Evolutionary conservation across 2,888 invertebrate genomes (phyloP), one percentile per base, ranked within the genome.

Genomic region (Cremastinae sp.): DNA sequence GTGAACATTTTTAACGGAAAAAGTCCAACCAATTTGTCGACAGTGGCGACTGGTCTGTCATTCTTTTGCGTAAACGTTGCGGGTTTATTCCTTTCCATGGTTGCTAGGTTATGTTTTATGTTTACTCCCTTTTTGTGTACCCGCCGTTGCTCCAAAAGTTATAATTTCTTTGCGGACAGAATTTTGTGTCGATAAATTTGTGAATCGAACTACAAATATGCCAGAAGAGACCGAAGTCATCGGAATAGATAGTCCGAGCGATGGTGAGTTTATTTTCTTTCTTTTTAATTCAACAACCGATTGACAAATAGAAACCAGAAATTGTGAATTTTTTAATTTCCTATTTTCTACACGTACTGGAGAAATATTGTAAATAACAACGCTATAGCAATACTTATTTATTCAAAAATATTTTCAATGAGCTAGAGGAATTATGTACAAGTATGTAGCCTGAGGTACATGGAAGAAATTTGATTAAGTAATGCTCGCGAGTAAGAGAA

Each of bases 231-330:
- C 41, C 61, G 68, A 73, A 59, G 73, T 73, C 18, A 75, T 75
- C 59, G 73, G 71, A 8, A 75, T 72, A 12, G 71, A 79, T 39
- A 74, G 74, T 49, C 49, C 78, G 3, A 68, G 68, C 9, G 78
- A 79, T 14, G 79, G 79, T 79, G 55, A 79, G 79, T 18, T 35
- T 59, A 20, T 9, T 35, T 53, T 20, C 35, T n/a, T 8, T 35
- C 7, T 55, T 55, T 3, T 18, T 47, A 14, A 1, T 18, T 47
- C 18, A 9, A 18, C 8, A 18, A 1, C 9, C 18, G 10, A 51
- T 10, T 7, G 12, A 5, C 0, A 22, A 12, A n/a, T 7, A 2
- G 1, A 2, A n/a, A 1, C 12, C 18, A 5, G 22, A 0, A 51
- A 3, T 20, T 22, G 20, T 1, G 16, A 14, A 16, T 16, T 58